Percentiles rank a stretch among this genome's conserved stretches.
These are phyloP conservation scores for Neodontobutis hainanensis DNA, from an alignment of 2,113 vertebrate species.

Conservation along the genomic window DNA sequence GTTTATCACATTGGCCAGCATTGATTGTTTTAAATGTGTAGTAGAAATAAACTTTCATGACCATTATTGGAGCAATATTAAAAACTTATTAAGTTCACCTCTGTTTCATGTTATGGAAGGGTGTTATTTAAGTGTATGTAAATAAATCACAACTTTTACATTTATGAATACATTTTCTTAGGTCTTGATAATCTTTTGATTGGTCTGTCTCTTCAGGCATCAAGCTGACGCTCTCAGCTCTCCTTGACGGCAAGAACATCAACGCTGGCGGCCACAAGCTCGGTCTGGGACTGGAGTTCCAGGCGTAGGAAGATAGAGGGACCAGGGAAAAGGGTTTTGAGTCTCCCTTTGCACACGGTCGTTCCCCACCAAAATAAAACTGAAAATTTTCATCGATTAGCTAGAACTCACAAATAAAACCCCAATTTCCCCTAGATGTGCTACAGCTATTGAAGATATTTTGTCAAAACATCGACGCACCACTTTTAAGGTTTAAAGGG, in stretches of 20 bases:
- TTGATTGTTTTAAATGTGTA: too few species aligned
- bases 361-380: constrained; percentile 56
- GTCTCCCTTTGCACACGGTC: constrained; percentile 32
- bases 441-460: constrained; percentile 79
- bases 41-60: too few species aligned
- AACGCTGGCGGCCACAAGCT: constrained; percentile 96
- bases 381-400: constrained; percentile 84
- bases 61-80: too few species aligned
- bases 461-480: constrained; percentile 66
- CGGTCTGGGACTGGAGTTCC: constrained; percentile 95
- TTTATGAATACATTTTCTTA: too few species aligned
- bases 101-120: too few species aligned
- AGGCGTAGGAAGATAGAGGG: constrained; percentile 82
- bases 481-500: constrained; percentile 78
- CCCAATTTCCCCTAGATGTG: constrained; percentile 83
- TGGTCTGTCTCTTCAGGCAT: constrained; percentile 79
- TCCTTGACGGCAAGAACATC: constrained; percentile 96
- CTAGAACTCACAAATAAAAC: constrained; percentile 82
- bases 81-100: too few species aligned
- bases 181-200: not conserved
- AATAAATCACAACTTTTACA: too few species aligned
- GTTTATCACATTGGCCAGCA: too few species aligned
- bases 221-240: constrained; percentile 93
- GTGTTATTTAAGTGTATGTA: too few species aligned
- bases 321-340: constrained; percentile 34